These are phyloP conservation scores for Alloplasta piceator DNA, from an alignment of 2,888 invertebrate genomes.

Conservation along the genomic window DNA sequence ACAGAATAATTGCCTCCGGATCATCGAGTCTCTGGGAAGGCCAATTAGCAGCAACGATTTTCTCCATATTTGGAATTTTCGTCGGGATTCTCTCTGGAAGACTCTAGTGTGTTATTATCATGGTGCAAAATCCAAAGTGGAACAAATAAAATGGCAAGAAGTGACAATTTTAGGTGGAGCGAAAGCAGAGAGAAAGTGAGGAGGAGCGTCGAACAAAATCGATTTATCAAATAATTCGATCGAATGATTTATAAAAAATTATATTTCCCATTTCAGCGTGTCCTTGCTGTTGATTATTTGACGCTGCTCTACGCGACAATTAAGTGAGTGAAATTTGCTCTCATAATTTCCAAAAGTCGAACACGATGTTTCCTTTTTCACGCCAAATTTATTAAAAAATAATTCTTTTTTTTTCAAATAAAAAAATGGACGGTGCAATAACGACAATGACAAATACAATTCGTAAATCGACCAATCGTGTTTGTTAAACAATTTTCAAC, in stretches of 20 bases:
- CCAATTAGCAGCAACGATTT: slow-evolving; percentile 36
- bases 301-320: not conserved
- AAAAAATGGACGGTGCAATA: too few relatives aligned
- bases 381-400: too few relatives aligned
- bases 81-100: slow-evolving; percentile 56
- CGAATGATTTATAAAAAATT: not conserved
- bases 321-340: too few relatives aligned
- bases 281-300: not conserved
- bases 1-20: slow-evolving; percentile 75
- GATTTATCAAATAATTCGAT: not conserved
- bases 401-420: too few relatives aligned
- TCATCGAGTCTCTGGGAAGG: slow-evolving; percentile 64
- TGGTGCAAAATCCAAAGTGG: slow-evolving; percentile 24
- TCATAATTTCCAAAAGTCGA: too few relatives aligned
- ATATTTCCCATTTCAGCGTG: not conserved
- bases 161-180: not conserved
- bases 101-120: slow-evolving; percentile 63
- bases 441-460: too few relatives aligned
- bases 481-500: too few relatives aligned
- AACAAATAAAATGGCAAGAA: not conserved
- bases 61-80: slow-evolving; percentile 50
- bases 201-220: not conserved
- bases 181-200: not conserved
- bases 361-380: too few relatives aligned
- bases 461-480: too few relatives aligned